A percentile compares a stretch with the other conserved stretches of the same genome.
Evolutionary conservation across 2,888 invertebrate species (phyloP).

Genomic region (Panzeria rudis): DNA sequence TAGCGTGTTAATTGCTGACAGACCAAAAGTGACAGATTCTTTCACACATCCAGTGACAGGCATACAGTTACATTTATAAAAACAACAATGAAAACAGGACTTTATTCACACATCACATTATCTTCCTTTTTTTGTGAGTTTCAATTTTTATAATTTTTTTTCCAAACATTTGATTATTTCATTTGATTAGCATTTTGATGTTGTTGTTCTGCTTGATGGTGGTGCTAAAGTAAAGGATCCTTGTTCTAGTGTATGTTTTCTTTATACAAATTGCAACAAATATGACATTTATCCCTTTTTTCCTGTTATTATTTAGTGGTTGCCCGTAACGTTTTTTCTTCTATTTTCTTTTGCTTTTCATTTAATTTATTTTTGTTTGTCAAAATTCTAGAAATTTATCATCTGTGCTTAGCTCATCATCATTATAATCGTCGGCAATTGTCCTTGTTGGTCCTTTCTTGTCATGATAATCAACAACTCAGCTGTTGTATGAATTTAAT

Average conservation of each 20-base stretch:
- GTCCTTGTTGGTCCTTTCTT: slow-evolving; percentile 58
- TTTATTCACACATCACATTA: slow-evolving; percentile 60
- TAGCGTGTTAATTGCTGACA: slow-evolving; percentile 83
- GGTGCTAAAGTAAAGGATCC: slow-evolving; percentile 44
- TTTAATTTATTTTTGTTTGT: slow-evolving; percentile 50
- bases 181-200: slow-evolving; percentile 52
- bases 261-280: slow-evolving; percentile 74
- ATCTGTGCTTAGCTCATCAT: slow-evolving; percentile 71
- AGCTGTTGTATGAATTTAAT: slow-evolving; percentile 66
- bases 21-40: slow-evolving; percentile 75
- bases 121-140: background rate
- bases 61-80: slow-evolving; percentile 6
- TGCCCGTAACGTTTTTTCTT: slow-evolving; percentile 36
- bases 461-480: slow-evolving; percentile 73
- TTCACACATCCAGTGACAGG: slow-evolving; percentile 56
- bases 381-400: slow-evolving; percentile 65
- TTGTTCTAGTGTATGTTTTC: slow-evolving; percentile 46
- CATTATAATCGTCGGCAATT: slow-evolving; percentile 67
- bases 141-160: slow-evolving; percentile 25
- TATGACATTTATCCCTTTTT: slow-evolving; percentile 75
- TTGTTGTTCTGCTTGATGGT: slow-evolving; percentile 4
- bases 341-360: background rate
- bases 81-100: slow-evolving; percentile 63
- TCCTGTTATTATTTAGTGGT: slow-evolving; percentile 68
- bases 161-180: slow-evolving; percentile 58